A percentile compares a stretch with the other conserved stretches of the same genome.
These are phyloP conservation scores for Amiota minor DNA, from an alignment of 2,888 invertebrate species.

Conservation along the genomic window DNA sequence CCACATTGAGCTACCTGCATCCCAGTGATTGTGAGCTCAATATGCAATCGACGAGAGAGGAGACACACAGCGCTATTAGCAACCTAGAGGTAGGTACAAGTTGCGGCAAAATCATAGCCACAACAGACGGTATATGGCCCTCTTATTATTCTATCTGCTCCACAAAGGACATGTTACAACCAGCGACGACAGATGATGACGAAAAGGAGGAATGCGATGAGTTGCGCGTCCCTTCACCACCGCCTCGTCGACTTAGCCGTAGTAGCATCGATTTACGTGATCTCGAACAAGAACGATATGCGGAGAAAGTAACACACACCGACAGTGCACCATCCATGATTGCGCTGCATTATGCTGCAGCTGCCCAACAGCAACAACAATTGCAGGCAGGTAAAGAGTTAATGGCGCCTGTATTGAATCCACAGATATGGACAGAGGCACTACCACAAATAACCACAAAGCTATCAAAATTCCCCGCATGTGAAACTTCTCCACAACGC, in stretches of 20 bases:
- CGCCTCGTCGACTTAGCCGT: conserved; percentile 72
- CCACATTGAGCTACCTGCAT: conserved; percentile 78
- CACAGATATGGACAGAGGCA: conserved; percentile 63
- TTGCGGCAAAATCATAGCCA: not conserved
- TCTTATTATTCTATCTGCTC: too few species aligned
- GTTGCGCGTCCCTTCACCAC: conserved; percentile 73
- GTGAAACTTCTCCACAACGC: not conserved
- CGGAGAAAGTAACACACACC: conserved; percentile 73
- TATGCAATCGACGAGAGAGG: conserved; percentile 70
- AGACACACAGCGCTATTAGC: conserved; percentile 73
- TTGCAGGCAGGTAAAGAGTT: conserved; percentile 45
- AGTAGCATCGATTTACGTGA: conserved; percentile 74
- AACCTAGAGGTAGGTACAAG: conserved; percentile 72
- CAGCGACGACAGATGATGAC: conserved; percentile 67
- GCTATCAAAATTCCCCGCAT: conserved; percentile 3
- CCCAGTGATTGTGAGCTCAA: conserved; percentile 77
- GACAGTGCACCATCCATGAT: conserved; percentile 74
- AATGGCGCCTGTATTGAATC: conserved; percentile 55
- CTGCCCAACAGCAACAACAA: conserved; percentile 60
- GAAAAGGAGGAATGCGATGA: conserved; percentile 73
- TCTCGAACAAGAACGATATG: conserved; percentile 72
- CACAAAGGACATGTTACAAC: conserved; percentile 69
- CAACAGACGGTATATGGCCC: not conserved
- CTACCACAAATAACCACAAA: conserved; percentile 44
- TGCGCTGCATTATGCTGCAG: conserved; percentile 67